Evolutionary conservation across 2,888 invertebrate species (phyloP), one percentile per base, ranked within the genome.

Genomic region (Ptychoptera albimana): DNA sequence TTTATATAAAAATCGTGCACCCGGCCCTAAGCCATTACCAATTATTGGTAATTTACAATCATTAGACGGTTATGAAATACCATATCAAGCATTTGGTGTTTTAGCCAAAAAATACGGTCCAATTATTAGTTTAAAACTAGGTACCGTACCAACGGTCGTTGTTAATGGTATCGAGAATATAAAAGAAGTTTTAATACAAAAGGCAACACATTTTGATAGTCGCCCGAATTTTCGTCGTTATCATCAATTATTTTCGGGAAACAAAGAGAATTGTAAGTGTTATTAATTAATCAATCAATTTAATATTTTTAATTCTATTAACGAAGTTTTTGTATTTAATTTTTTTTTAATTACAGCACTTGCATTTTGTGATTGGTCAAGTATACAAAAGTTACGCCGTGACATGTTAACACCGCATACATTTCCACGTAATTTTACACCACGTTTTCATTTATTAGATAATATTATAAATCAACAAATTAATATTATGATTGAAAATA

Each of bases 351-450:
- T 40, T 47, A 15, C 13, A 79, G 79, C 79, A 45, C 60, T 79
- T 51, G 79, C 78, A n/a, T 75, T 79, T 53, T 77, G 77, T 57
- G 71, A 79, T 55, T 79, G 77, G 76, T 77, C 77, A 8, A 70
- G 73, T 11, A 59, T 74, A 1, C 79, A 79, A 52, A 75, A 74
- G 52, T 59, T 63, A 1, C 64, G 77, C 9, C 64, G 79, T 10
- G 73, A 75, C 47, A 70, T 77, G 65, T 60, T 76, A 6, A 66
- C 67, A 44, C 63, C 66, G 0, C 70, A 75, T 60, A 71, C 73
- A 2, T 75, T 77, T 52, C 77, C 77, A 0, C 62, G 72, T 35
- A 66, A 71, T 2, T 70, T 70, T 50, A 70, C 73, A n/a, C 55
- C 63, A 35, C 70, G 70, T 42, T 75, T 68, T 55, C 58, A 66